These are phyloP conservation scores for Fratercula arctica DNA, from an alignment of 2,797 vertebrate species.

Conservation along the genomic window DNA sequence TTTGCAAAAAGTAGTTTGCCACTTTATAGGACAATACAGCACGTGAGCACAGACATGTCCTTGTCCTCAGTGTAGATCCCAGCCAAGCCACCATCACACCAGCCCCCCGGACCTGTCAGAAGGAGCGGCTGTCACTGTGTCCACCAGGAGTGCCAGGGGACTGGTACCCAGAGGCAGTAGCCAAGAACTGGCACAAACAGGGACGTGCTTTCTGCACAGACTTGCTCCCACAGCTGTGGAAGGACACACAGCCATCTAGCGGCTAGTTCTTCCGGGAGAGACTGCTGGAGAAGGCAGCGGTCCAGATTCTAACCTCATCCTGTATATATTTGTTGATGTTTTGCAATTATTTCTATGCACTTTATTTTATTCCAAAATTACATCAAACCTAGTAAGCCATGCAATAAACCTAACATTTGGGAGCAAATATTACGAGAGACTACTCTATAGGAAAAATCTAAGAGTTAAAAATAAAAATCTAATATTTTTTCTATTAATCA, in stretches of 20 bases:
- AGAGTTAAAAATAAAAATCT: background rate
- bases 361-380: background rate
- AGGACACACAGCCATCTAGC: background rate
- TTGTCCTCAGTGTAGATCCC: accelerated
- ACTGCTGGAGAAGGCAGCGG: background rate
- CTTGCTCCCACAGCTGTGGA: background rate
- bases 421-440: background rate
- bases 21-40: background rate
- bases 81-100: accelerated
- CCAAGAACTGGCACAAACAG: background rate
- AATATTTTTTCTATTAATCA: background rate
- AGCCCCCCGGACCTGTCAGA: accelerated
- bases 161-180: background rate
- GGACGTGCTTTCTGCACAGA: no score
- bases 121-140: background rate
- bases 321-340: accelerated
- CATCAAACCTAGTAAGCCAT: background rate
- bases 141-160: background rate
- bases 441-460: background rate
- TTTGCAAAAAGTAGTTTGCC: background rate
- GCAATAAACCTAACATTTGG: background rate
- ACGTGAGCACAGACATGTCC: accelerated
- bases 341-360: background rate
- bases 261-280: background rate
- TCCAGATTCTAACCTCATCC: background rate